Conservation (phyloP, 2,113 vertebrate genomes). For the Hucho hucho region DNA sequence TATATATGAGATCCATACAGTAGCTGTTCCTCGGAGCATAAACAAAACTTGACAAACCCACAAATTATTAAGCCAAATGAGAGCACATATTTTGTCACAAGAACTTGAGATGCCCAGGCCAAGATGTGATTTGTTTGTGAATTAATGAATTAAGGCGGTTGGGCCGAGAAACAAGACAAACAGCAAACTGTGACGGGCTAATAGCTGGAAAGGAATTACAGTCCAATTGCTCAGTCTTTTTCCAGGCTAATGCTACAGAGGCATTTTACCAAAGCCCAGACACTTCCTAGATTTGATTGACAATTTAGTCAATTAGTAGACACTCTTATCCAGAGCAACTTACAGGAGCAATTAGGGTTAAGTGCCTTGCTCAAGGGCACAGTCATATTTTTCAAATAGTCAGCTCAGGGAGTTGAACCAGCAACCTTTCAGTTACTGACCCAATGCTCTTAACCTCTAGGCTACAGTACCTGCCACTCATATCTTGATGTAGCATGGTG, state of each 20-base stretch:
- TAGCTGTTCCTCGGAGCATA: slow-evolving; percentile 61
- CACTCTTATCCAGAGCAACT: too few species aligned
- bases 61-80: slow-evolving; percentile 68
- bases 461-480: too few species aligned
- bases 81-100: slow-evolving; percentile 60
- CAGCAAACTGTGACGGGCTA: slow-evolving; percentile 62
- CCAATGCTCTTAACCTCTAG: too few species aligned
- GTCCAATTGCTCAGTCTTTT: slow-evolving; percentile 68
- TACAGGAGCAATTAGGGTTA: too few species aligned
- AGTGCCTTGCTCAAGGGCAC: too few species aligned
- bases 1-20: slow-evolving; percentile 66
- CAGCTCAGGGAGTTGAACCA: too few species aligned
- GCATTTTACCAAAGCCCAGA: slow-evolving; percentile 56
- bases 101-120: slow-evolving; percentile 49
- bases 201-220: slow-evolving; percentile 74
- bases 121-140: slow-evolving; percentile 69
- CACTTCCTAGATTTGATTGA: slow-evolving; percentile 64
- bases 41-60: slow-evolving; percentile 75
- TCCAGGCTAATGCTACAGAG: slow-evolving; percentile 58
- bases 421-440: too few species aligned
- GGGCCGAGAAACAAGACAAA: slow-evolving; percentile 25
- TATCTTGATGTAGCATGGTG: too few species aligned
- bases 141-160: slow-evolving; percentile 72
- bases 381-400: too few species aligned
- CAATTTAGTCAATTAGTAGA: too few species aligned